Evolutionary conservation across 2,888 invertebrate genomes (phyloP).

Genomic region (Griposia aprilina): DNA sequence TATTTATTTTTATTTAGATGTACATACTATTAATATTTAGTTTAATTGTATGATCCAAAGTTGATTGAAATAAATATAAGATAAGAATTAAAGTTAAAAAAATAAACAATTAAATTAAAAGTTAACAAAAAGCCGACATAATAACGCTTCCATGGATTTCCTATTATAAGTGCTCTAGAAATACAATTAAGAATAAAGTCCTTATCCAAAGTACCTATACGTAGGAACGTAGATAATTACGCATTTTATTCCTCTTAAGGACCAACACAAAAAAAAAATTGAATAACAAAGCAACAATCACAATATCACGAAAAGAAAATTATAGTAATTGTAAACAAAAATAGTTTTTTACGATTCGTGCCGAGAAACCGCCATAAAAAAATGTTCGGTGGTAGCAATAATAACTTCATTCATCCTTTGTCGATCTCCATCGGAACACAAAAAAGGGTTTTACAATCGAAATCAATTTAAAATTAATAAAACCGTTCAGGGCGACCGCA

Average conservation of each 20-base stretch:
- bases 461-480: constrained; percentile 78
- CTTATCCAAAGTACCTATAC: too few species aligned
- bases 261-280: constrained; percentile 14
- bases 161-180: not conserved
- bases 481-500: constrained; percentile 71
- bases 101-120: too few species aligned
- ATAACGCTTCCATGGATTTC: not conserved
- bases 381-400: constrained; percentile 67
- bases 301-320: constrained; percentile 46
- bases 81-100: too few species aligned
- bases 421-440: constrained; percentile 65
- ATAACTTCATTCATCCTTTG: constrained; percentile 74
- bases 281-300: constrained; percentile 41
- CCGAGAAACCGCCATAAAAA: constrained; percentile 61
- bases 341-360: constrained; percentile 62
- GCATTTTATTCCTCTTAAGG: not conserved
- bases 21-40: too few species aligned
- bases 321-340: constrained; percentile 63
- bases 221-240: not conserved
- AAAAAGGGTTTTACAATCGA: constrained; percentile 72
- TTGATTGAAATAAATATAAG: too few species aligned
- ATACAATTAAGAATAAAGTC: not conserved
- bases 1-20: too few species aligned
- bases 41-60: too few species aligned
- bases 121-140: not conserved